phyloP scores from a whole-genome alignment of 2,797 vertebrate species.

The Phylloscopus collybita region DNA sequence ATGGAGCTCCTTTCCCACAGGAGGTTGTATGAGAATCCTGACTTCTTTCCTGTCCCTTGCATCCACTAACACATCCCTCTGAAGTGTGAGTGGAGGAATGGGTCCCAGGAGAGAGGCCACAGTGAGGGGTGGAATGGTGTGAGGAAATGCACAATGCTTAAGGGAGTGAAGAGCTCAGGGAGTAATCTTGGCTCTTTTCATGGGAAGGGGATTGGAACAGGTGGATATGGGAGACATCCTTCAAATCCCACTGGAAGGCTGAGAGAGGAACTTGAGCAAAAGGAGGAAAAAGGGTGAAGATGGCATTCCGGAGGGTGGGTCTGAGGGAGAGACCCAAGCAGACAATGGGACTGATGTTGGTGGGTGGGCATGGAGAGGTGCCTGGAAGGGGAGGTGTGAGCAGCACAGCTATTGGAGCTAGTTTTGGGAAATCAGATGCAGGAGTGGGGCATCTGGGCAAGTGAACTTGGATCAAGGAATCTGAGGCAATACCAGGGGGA shows the following conservation, averaged over 20 bases:
- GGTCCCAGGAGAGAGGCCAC: background rate
- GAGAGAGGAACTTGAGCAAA: background rate
- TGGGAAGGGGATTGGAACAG: background rate
- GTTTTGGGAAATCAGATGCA: background rate
- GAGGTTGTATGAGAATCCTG: background rate
- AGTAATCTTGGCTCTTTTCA: background rate
- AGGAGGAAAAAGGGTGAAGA: background rate
- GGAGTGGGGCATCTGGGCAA: background rate
- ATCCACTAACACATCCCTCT: background rate
- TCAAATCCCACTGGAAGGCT: background rate
- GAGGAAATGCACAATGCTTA: background rate
- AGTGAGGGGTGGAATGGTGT: background rate
- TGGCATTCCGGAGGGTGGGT: too few relatives aligned
- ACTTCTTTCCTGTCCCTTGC: background rate
- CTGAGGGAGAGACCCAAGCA: background rate
- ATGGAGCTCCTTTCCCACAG: background rate
- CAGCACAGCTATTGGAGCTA: fast-evolving
- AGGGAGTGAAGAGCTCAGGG: background rate
- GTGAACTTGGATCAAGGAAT: background rate
- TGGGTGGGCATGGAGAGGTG: fast-evolving
- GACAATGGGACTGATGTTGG: fast-evolving
- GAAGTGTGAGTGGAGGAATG: background rate
- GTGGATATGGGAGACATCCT: background rate
- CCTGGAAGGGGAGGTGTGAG: background rate
- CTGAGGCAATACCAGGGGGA: background rate